phyloP scores from a whole-genome alignment of 2,888 invertebrate genomes.

The Sinelater perroti region DNA sequence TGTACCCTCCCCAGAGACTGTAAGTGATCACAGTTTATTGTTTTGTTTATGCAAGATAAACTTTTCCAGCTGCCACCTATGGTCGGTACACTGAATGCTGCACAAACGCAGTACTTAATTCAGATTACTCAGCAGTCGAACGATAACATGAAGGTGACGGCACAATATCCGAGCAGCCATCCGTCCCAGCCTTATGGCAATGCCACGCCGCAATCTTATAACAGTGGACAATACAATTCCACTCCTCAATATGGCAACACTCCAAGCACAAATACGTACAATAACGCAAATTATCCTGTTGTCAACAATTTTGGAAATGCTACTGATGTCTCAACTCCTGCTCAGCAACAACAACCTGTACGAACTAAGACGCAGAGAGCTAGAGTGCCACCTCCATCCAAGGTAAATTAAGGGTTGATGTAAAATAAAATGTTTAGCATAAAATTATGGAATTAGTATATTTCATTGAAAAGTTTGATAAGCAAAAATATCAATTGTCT shows the following conservation, averaged over 20 bases:
- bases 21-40: conserved; percentile 9
- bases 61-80: conserved; percentile 55
- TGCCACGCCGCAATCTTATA: conserved; percentile 36
- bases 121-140: conserved; percentile 67
- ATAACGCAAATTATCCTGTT: conserved; percentile 45
- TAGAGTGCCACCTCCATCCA: conserved; percentile 84
- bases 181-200: conserved; percentile 47
- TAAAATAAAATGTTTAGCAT: not conserved
- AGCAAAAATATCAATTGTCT: not conserved
- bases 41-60: not conserved
- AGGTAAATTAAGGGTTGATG: conserved; percentile 63
- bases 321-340: conserved; percentile 28
- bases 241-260: conserved; percentile 46
- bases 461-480: not conserved
- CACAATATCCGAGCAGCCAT: conserved; percentile 46
- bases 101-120: conserved; percentile 68
- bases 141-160: conserved; percentile 48
- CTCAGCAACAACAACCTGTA: conserved; percentile 58
- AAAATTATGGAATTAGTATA: not conserved
- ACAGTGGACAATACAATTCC: conserved; percentile 36
- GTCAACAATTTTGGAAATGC: conserved; percentile 45
- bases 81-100: conserved; percentile 63
- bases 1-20: conserved; percentile 25
- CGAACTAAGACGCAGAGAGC: conserved; percentile 74
- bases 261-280: conserved; percentile 47